Evolutionary conservation across 1,140 invertebrate species (phyloP), one percentile per base, ranked within the genome.

Genomic region (Formica selysi): DNA sequence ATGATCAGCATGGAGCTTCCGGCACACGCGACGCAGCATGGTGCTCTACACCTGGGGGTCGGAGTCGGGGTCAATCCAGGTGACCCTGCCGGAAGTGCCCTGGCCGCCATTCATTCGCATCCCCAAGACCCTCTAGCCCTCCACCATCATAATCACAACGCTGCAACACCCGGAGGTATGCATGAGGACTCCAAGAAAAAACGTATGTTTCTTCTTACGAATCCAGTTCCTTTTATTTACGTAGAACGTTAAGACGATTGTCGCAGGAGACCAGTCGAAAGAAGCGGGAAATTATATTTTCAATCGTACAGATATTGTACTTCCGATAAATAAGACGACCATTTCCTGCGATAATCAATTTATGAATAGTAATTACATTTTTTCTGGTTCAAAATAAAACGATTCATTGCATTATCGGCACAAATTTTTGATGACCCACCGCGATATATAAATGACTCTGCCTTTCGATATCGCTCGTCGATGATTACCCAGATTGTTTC

Each of bases 1-100:
- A 95, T 95, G 94, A 95, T 95, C 93, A 95, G 94, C 91, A 95
- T 94, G 94, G 94, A 95, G 93, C 92, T 94, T 92, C 93, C 94
- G 85, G 87, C 91, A 65, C 94, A 95, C 91, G 78, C 93, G 89
- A 92, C 92, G 89, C 94, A 95, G 91, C 94, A 95, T 85, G 94
- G 93, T 87, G 92, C 91, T 84, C 91, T 95, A 89, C 94, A 95
- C 86, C 92, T 94, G 62, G 93, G 93, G 74, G 92, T 94, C 87
- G 91, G 91, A 51, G 93, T 93, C 85, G 91, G 91, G 57, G 91
- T 94, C 48, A 94, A 94, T 76, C 91, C 93, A 71, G 92, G 91
- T 89, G 93, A 94, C 86, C 92, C 94, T 32, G 90, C 92, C 85
- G 93, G 93, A 87, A 92, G 91, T 89, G 91, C 93, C 59, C 81